A percentile compares a stretch with the other conserved stretches of the same genome.
These are phyloP conservation scores for Trachelus troglodyta DNA, from an alignment of 2,888 invertebrate species.

Conservation along the genomic window DNA sequence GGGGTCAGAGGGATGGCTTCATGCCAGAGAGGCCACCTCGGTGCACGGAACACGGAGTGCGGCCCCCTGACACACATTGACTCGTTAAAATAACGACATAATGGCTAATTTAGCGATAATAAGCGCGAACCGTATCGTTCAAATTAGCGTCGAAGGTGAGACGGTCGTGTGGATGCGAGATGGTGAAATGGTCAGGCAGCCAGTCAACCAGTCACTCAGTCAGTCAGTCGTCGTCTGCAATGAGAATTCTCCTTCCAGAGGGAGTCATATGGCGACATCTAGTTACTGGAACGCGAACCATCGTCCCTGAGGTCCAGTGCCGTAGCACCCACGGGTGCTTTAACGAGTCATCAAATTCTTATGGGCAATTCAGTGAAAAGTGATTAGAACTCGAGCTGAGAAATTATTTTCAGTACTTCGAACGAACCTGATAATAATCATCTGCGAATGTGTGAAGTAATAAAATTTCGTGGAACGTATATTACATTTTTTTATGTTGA, in stretches of 20 bases:
- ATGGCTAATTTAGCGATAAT: conserved; percentile 66
- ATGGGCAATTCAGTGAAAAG: neutral
- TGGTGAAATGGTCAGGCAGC: conserved; percentile 4
- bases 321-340: neutral
- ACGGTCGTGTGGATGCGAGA: conserved; percentile 37
- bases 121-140: conserved; percentile 63
- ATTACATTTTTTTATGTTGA: neutral
- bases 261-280: neutral
- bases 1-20: conserved; percentile 11
- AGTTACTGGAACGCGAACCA: neutral
- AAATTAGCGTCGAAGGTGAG: conserved; percentile 67
- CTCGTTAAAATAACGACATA: conserved; percentile 67
- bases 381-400: neutral
- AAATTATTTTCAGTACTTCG: neutral
- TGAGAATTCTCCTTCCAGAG: neutral
- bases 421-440: neutral
- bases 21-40: conserved; percentile 23
- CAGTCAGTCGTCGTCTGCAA: neutral
- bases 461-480: neutral
- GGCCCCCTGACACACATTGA: conserved; percentile 66
- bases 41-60: conserved; percentile 25
- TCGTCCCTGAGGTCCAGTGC: neutral
- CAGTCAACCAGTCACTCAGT: neutral
- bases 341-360: neutral
- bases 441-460: neutral